Evolutionary conservation across 1,140 invertebrate genomes (phyloP), one percentile per base, ranked within the genome.

Genomic region (Caerostris darwini): DNA sequence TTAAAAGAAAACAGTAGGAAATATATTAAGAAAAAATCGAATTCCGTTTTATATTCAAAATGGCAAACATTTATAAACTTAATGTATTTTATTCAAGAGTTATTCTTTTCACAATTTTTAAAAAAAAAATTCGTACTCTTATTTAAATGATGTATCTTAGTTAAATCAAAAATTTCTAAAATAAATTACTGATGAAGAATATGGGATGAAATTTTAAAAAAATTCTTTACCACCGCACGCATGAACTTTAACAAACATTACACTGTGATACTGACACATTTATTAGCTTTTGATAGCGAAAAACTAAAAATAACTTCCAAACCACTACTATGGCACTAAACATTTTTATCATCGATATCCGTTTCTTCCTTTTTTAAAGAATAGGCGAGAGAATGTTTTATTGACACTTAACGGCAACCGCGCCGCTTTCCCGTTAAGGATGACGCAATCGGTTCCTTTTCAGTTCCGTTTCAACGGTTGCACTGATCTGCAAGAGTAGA

Each of bases 381-480:
- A n/a, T 67, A n/a, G n/a, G n/a, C 61, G 61, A n/a, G 19, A 77
- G 69, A 61, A 61, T 10, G 69, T 50, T 77, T 77, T 77, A 77
- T 77, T 71, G 69, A 50, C 19, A 77, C 69, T 77, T 77, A 77
- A 7, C 69, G 19, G 69, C 34, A 77, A 77, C 69, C 69, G 69
- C 8, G 69, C 7, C 69, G 19, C 69, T 77, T 77, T 77, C 69
- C 69, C 69, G 69, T 77, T 77, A 77, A 34, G 69, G 34, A 34
- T 77, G 69, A 77, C 69, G 69, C 69, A 77, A 77, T 19, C 69
- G 69, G 34, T 77, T 77, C 4, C 69, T 19, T 77, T 50, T 77
- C 69, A 77, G 69, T 77, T 77, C 69, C 69, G 69, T 77, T 77
- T 77, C 69, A 77, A 77, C 69, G 69, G 69, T 77, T 77, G 8